phyloP scores from a whole-genome alignment of 2,888 invertebrate species.

The Phyllotreta cruciferae region DNA sequence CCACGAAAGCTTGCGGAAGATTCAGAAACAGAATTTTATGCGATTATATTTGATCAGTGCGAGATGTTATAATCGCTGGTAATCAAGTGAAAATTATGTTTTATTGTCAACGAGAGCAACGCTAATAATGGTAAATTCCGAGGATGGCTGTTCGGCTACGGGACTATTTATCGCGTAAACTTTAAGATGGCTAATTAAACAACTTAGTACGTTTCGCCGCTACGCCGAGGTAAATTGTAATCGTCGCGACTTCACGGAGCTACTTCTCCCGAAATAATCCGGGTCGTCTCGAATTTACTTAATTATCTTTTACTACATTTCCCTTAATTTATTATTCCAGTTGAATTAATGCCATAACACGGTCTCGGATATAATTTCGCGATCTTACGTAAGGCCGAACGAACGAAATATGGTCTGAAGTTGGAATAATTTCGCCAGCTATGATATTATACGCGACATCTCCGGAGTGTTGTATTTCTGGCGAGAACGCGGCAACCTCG shows the following conservation, averaged over 20 bases:
- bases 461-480: not conserved
- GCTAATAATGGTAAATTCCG: constrained; percentile 2
- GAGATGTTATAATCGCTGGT: too few species aligned
- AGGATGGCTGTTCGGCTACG: not conserved
- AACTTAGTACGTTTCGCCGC: constrained; percentile 39
- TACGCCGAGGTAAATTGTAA: constrained; percentile 36
- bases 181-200: constrained; percentile 42
- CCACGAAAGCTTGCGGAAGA: not conserved
- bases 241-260: constrained; percentile 35
- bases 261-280: constrained; percentile 38
- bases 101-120: too few species aligned
- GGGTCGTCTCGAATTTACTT: constrained; percentile 39
- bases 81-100: too few species aligned
- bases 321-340: constrained; percentile 39
- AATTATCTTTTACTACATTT: constrained; percentile 40
- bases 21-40: too few species aligned
- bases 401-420: constrained; percentile 18
- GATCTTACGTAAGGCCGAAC: constrained; percentile 16
- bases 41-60: too few species aligned
- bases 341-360: constrained; percentile 33
- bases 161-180: constrained; percentile 35
- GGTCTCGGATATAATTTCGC: constrained; percentile 29
- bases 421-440: constrained; percentile 11
- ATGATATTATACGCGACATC: constrained; percentile 4
- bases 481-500: constrained; percentile 5